Evolutionary conservation across 2,113 vertebrate genomes (phyloP), one percentile per base, ranked within the genome.

Genomic region (Chlamydotis undulata): DNA sequence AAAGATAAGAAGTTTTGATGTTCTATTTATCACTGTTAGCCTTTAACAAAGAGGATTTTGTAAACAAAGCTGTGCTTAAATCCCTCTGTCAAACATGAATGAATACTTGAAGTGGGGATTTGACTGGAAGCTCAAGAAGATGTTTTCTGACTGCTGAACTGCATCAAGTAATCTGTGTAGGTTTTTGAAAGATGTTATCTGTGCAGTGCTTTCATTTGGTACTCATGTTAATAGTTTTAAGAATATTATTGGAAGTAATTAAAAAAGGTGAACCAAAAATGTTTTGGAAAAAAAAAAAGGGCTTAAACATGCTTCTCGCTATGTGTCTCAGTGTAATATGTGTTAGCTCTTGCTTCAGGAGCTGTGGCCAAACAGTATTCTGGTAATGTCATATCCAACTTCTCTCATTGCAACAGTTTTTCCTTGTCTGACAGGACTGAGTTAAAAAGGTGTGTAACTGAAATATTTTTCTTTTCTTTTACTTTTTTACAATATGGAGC

Each of bases 31-130:
- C n/a, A 57, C 19, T 10, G 33, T 64, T 76, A 56, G 50, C 50
- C 53, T 90, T 77, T 89, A 93, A 67, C 53, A 86, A 91, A 83
- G 80, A 67, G 43, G 47, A 65, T 69, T 95, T 90, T 71, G 57
- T 92, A 86, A 90, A 86, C 52, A 93, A 89, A 92, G n/a, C 68
- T 74, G 19, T 63, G 19, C 26, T 86, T 79, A 79, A 88, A 80
- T 90, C 59, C 55, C 55, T 24, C 41, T 8, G 17, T 68, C 63
- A 77, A 49, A 73, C 24, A 50, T 31, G 33, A 88, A 78, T 63
- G 45, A 83, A 56, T 78, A 23, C 63, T 86, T 83, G 31, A 83
- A 83, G 41, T 69, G 29, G 41, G 47, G 21, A 41, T 83, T 95
- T 91, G 57, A 37, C 31, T 70, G 53, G 29, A 74, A 90, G 59